phyloP scores from a whole-genome alignment of 2,797 vertebrate genomes.

The Typhlichthys subterraneus region DNA sequence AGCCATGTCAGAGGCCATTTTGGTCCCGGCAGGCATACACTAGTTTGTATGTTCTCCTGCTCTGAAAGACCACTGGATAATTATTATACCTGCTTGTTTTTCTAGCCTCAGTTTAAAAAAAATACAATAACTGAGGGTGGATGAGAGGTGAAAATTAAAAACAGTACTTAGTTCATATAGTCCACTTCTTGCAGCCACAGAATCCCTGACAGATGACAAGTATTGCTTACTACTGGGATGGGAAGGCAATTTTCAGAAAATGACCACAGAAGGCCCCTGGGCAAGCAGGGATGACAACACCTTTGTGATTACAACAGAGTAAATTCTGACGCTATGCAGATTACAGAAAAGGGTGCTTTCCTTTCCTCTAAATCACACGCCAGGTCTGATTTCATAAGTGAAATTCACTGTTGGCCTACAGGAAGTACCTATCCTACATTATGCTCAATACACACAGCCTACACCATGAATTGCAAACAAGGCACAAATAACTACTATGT shows the following conservation, averaged over 20 bases:
- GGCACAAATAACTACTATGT: conserved; percentile 56
- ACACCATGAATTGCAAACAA: conserved; percentile 57
- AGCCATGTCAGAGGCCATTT: conserved; percentile 84
- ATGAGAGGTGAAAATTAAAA: conserved; percentile 24
- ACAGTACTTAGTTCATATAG: conserved; percentile 26
- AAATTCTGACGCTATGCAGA: conserved; percentile 61
- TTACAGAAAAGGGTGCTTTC: conserved; percentile 70
- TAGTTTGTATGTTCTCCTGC: conserved; percentile 25
- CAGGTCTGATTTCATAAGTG: conserved; percentile 37
- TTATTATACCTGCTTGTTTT: conserved; percentile 23
- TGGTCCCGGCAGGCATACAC: conserved; percentile 65
- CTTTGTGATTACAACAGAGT: conserved; percentile 65
- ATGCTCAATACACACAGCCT: conserved; percentile 53
- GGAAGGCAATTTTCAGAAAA: conserved; percentile 67
- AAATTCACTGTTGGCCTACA: conserved; percentile 52
- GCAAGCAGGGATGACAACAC: conserved; percentile 59
- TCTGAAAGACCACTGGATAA: conserved; percentile 37
- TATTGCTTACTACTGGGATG: conserved; percentile 69
- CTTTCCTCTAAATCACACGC: conserved; percentile 55
- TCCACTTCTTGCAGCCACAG: conserved; percentile 40
- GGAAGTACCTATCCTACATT: conserved; percentile 40
- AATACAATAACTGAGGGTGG: conserved; percentile 12
- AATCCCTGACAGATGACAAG: conserved; percentile 54
- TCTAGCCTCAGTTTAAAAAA: conserved; percentile 18
- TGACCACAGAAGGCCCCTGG: conserved; percentile 43